A percentile compares a stretch with the other conserved stretches of the same genome.
These are phyloP conservation scores for Clamator glandarius DNA, from an alignment of 2,797 vertebrate species.

Conservation along the genomic window DNA sequence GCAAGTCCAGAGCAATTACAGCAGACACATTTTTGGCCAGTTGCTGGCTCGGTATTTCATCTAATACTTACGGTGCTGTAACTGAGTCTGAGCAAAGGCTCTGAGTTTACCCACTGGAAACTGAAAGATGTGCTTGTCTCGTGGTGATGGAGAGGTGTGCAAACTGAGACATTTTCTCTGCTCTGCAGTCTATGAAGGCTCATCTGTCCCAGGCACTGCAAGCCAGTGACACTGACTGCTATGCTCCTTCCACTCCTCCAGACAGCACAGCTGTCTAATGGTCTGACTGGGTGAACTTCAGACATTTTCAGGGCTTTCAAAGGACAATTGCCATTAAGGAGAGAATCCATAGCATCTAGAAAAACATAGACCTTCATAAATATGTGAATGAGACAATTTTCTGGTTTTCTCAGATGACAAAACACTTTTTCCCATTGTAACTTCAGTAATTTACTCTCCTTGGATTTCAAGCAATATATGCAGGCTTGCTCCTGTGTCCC, in stretches of 20 bases:
- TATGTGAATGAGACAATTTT: not conserved
- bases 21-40: rapidly evolving
- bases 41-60: rapidly evolving
- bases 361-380: not conserved
- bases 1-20: not conserved
- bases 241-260: not conserved
- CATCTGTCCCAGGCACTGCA: not conserved
- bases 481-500: not conserved
- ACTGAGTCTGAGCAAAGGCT: not conserved
- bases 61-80: not conserved
- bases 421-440: not conserved
- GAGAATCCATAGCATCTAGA: not conserved
- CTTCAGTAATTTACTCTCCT: not conserved
- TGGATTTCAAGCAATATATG: not conserved
- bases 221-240: not conserved
- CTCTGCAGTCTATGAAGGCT: not conserved
- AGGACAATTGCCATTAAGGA: not conserved
- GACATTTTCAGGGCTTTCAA: not conserved
- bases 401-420: not conserved
- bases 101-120: not conserved
- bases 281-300: not conserved
- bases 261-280: not conserved
- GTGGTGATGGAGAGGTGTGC: not conserved
- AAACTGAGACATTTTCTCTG: not conserved
- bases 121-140: not conserved